Percentiles rank a stretch among this genome's conserved stretches.
Evolutionary conservation across 2,797 vertebrate species (phyloP).

Genomic region (Anas georgica): DNA sequence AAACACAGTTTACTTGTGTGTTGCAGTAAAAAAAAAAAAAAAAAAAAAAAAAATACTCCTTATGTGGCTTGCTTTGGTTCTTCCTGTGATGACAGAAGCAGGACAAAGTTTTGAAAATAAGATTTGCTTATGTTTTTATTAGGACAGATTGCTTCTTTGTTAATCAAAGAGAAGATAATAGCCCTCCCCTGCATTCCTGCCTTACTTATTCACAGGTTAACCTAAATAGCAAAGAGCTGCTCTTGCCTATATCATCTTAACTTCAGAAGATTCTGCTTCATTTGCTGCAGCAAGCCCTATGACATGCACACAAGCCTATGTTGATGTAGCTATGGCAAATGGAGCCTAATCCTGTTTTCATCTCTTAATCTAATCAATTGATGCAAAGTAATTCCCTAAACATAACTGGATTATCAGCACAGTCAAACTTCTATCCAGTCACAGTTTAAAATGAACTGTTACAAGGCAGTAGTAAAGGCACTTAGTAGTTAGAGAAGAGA

Average conservation of each 20-base stretch:
- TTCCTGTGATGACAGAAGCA: not conserved
- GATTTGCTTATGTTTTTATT: not conserved
- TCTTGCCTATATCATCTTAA: not conserved
- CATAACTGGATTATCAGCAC: constrained; percentile 26
- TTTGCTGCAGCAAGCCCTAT: not conserved
- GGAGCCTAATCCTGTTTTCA: not conserved
- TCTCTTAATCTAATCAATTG: constrained; percentile 31
- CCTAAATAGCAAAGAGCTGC: not conserved
- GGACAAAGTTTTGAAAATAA: not conserved
- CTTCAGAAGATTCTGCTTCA: not conserved
- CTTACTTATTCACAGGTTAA: not conserved
- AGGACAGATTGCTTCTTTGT: not conserved
- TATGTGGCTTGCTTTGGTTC: not conserved
- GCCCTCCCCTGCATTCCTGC: not conserved
- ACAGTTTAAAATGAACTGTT: not conserved
- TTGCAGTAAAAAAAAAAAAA: not conserved
- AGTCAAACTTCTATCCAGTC: not conserved
- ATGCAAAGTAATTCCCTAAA: not conserved
- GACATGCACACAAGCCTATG: not conserved
- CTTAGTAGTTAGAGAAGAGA: not conserved
- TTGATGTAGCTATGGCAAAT: not conserved
- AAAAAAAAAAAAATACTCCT: not conserved
- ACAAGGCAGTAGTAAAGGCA: not conserved
- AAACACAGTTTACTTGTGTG: not conserved
- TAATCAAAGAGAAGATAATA: not conserved